Conservation (phyloP, 2,888 invertebrate genomes). For the Gari tellinella region DNA sequence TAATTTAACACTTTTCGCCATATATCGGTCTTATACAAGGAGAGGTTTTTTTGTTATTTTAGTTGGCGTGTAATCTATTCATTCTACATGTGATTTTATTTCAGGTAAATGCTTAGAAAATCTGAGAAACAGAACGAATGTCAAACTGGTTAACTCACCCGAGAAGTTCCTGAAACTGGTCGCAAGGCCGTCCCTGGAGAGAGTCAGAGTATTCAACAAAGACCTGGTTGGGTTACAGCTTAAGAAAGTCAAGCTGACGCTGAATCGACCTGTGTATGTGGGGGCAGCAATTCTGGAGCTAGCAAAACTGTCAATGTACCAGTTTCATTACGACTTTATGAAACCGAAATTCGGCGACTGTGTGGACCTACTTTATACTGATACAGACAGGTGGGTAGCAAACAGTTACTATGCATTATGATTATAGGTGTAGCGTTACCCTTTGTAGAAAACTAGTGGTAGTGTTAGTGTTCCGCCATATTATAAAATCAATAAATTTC, state of each 20-base stretch:
- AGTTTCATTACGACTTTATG: conserved; percentile 76
- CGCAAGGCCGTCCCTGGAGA: conserved; percentile 19
- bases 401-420: no score
- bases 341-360: conserved; percentile 24
- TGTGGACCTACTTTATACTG: conserved; percentile 38
- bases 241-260: conserved; percentile 5
- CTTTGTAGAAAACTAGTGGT: no score
- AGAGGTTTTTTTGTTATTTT: no score
- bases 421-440: no score
- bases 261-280: conserved; percentile 20
- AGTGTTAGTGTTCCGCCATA: no score
- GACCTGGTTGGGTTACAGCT: conserved; percentile 20
- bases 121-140: conserved; percentile 1
- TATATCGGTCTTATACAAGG: no score
- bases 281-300: conserved; percentile 21
- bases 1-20: neutral
- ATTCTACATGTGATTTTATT: neutral
- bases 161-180: neutral
- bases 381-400: no score
- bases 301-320: conserved; percentile 82
- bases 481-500: no score
- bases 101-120: conserved; percentile 1
- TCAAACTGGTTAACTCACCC: conserved; percentile 3
- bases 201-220: conserved; percentile 21
- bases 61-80: no score